Base-by-base conservation (phyloP, 2,113 vertebrate genomes). In the Muntiacus reevesi region DNA sequence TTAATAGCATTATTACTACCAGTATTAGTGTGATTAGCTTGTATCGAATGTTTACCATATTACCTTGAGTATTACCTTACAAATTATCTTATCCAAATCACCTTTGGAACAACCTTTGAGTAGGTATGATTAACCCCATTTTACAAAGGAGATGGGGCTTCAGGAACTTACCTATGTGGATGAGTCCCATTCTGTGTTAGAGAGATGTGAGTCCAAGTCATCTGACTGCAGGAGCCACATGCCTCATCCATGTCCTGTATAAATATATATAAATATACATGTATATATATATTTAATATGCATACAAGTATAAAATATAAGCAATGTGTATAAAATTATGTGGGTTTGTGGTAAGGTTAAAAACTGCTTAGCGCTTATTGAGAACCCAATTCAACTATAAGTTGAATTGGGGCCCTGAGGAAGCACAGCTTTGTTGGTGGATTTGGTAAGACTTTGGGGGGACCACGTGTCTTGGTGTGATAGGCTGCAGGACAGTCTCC, bases 401-500 rank as follows among this genome's bases (percentile, higher is more conserved):
- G 14, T 47, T 25, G 30, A 16, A 33, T 10, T 30, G 47, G 67
- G 62, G 76, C 54, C 62, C 52, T 28, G 33, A 33, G 71, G 83
- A 94, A 43, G 25, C 54, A n/a, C 16, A 45, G 21, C 81, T 59
- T 4, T 12, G 8, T 16, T 52, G n/a, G 14, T 60, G 43, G 59
- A 7, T 79, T 85, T 64, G 67, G 71, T 21, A 17, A 54, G 45
- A 23, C 3, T 47, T 43, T n/a, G 23, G 50, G 62, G 11, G 60
- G 50, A 30, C 27, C 27, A 7, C 0, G 0, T 43, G 28, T 19
- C 62, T 55, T 76, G 36, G 33, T 7, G 0, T 30, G 30, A 40
- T 60, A 76, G 15, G 16, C 12, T 17, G 13, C 23, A 0, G 0
- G 7, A 6, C 16, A 45, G 9, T 25, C 33, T 21, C 28, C 0